Conservation (phyloP, 1,140 invertebrate species). For the Drosophila suzukii region DNA sequence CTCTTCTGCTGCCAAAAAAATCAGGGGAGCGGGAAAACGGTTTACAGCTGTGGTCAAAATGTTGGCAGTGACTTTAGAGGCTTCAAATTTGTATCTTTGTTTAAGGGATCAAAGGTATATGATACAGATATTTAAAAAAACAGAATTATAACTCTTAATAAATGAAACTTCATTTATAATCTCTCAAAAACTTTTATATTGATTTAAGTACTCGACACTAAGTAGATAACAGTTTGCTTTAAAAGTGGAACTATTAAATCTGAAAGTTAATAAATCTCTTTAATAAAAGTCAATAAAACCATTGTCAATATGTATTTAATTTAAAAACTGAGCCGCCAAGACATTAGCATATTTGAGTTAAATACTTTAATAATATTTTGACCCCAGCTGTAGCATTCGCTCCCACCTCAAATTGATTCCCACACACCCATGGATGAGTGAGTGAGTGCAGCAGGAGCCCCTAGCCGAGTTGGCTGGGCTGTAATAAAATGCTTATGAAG, state of each 20-base stretch:
- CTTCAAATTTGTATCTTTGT: neutral
- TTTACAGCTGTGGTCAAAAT: slow-evolving; percentile 6
- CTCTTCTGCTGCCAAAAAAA: slow-evolving; percentile 22
- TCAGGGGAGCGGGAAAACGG: slow-evolving; percentile 6
- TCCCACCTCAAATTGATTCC: slow-evolving; percentile 53
- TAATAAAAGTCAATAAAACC: neutral
- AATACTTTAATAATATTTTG: slow-evolving; percentile 5
- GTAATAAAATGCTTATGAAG: slow-evolving; percentile 83
- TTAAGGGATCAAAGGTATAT: neutral
- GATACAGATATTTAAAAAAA: neutral
- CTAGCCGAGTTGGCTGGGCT: slow-evolving; percentile 33
- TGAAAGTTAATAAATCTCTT: too few species aligned
- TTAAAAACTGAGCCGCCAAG: neutral
- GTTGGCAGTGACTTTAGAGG: neutral
- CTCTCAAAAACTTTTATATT: too few species aligned
- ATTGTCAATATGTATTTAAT: neutral
- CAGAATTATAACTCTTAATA: too few species aligned
- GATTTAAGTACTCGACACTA: too few species aligned
- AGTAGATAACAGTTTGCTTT: too few species aligned
- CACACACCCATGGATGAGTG: slow-evolving; percentile 10
- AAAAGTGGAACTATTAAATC: too few species aligned
- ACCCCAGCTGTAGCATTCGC: neutral
- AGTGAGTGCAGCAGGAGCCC: slow-evolving; percentile 33
- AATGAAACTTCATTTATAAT: too few species aligned
- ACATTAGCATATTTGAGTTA: neutral